A percentile compares a stretch with the other conserved stretches of the same genome.
These are phyloP conservation scores for Meles meles DNA, from an alignment of 2,113 vertebrate genomes.

Conservation along the genomic window DNA sequence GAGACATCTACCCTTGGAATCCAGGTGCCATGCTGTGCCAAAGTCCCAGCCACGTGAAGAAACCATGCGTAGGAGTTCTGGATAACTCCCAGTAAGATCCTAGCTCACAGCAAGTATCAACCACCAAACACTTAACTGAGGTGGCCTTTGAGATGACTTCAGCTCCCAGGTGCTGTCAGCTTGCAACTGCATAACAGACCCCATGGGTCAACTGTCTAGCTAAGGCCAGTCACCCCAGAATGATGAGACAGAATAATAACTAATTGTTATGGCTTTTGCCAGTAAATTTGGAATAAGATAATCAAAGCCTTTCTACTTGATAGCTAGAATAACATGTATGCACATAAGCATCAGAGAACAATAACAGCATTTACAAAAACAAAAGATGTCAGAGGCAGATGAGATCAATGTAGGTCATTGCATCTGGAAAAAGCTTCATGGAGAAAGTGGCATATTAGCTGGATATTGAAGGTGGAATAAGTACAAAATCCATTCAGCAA, in stretches of 20 bases:
- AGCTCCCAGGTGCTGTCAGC: background rate
- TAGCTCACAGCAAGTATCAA: background rate
- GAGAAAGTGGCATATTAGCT: background rate
- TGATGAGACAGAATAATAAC: background rate
- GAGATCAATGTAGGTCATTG: background rate
- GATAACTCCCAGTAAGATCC: background rate
- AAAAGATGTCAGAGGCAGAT: background rate
- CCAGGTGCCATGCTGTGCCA: background rate
- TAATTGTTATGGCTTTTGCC: background rate
- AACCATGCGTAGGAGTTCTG: background rate
- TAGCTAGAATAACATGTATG: background rate
- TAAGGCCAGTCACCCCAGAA: background rate
- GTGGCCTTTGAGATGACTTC: background rate
- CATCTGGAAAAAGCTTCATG: background rate
- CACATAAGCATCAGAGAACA: background rate
- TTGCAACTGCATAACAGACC: background rate
- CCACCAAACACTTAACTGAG: background rate
- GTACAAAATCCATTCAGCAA: background rate
- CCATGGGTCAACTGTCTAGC: background rate
- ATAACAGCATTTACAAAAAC: background rate
- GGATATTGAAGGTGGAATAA: background rate
- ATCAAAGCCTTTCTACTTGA: background rate
- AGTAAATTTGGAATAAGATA: background rate
- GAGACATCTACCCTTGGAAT: background rate
- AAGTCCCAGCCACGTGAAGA: background rate